These are phyloP conservation scores for Ophiothrix spiculata DNA, from an alignment of 35 echinoderm and acorn worm species.

Conservation along the genomic window DNA sequence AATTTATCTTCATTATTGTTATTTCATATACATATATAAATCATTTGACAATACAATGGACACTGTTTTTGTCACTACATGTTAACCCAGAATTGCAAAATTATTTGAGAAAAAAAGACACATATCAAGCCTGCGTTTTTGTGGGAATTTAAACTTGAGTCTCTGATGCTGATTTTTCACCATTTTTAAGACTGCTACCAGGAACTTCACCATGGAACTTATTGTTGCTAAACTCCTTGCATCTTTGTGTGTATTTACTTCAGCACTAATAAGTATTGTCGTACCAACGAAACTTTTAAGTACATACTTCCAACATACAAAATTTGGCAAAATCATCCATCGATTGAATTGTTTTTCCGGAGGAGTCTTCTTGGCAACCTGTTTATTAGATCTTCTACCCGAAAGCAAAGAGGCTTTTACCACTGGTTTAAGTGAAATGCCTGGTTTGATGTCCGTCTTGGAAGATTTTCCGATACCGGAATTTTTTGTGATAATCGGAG, in stretches of 20 bases:
- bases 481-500: neutral
- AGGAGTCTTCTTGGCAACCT: conserved; percentile 21
- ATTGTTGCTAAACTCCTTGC: neutral
- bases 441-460: neutral
- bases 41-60: too few species aligned
- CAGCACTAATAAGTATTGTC: neutral
- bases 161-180: too few species aligned
- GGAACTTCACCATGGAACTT: neutral
- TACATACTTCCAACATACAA: too few species aligned
- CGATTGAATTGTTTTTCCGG: conserved; percentile 26
- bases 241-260: neutral
- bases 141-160: too few species aligned
- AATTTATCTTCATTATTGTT: too few species aligned
- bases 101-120: too few species aligned
- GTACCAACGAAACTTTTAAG: neutral
- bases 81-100: too few species aligned
- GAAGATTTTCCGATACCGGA: neutral
- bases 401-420: neutral
- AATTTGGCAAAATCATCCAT: neutral
- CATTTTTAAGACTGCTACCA: too few species aligned
- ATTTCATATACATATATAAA: too few species aligned
- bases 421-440: neutral
- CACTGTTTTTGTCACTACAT: too few species aligned
- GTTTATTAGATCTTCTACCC: conserved; percentile 15
- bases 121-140: too few species aligned